Evolutionary conservation across 2,888 invertebrate genomes (phyloP), one percentile per base, ranked within the genome.

Genomic region (Nezara viridula): DNA sequence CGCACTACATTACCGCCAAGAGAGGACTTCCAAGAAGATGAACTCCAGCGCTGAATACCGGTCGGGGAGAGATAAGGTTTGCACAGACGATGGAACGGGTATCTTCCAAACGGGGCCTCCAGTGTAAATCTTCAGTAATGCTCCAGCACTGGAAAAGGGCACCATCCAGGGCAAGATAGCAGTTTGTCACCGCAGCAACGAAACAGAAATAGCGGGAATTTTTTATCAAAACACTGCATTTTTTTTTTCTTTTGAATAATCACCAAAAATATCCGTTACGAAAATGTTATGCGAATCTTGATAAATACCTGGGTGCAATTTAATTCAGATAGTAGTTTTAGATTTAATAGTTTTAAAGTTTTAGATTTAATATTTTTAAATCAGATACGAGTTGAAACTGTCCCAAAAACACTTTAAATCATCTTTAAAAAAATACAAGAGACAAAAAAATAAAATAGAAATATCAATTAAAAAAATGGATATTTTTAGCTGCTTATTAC

Each of bases 41-140:
- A 60, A 60, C 60, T 60, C 60, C 60, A 27, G 4, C 60, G 60
- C 60, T 60, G 60, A 60, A 60, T 60, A 60, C 60, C 60, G 60
- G 60, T 60, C 60, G 60, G 60, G 60, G 60, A 60, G 60, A 60
- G 60, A 60, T 60, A 60, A 60, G 60, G 60, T 60, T 60, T 60
- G 60, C 60, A 60, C 60, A 60, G 27, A 14, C 60, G 60, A 60
- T 60, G 60, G 60, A 60, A 14, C 55, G 55, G 55, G 55, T 55
- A 55, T 55, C 55, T 55, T 55, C 55, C 55, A 55, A 55, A 55
- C 55, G 55, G 55, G 27, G 60, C 27, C 60, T 60, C 60, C 27
- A 60, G 60, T 60, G 60, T 60, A 60, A 60, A 60, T 60, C 60
- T 60, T 27, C 60, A 60, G 60, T 60, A 60, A 60, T 60, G 60